Evolutionary conservation across 2,888 invertebrate genomes (phyloP).

Genomic region (Conus canariensis): DNA sequence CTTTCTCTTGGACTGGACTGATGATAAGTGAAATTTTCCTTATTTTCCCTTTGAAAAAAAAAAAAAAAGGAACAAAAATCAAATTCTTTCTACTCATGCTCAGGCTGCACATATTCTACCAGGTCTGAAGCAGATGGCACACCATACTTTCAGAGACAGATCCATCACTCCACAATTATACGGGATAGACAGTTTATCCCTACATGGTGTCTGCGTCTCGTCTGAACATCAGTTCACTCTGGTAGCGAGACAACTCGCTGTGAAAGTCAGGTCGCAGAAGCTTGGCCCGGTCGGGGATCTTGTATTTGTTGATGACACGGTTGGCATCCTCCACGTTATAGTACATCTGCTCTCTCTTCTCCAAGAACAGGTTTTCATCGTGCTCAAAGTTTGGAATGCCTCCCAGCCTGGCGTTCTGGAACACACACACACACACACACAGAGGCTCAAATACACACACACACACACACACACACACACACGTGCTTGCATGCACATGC

Average conservation of each 20-base stretch:
- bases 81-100: no score
- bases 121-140: no score
- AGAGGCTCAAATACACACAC: no score
- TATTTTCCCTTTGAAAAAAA: no score
- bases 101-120: no score
- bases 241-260: conserved; percentile 72
- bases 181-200: neutral
- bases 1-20: no score
- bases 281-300: conserved; percentile 66
- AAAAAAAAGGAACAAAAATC: no score
- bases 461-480: no score
- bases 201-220: conserved; percentile 52
- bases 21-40: no score
- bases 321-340: conserved; percentile 76
- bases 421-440: neutral
- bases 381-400: conserved; percentile 77
- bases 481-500: no score
- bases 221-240: conserved; percentile 75
- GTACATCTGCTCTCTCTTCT: conserved; percentile 77
- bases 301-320: conserved; percentile 73
- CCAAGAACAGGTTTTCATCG: conserved; percentile 76
- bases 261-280: conserved; percentile 74
- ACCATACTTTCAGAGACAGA: no score
- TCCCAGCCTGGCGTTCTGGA: conserved; percentile 76
- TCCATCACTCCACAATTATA: no score